These are phyloP conservation scores for Apotomis turbidana DNA, from an alignment of 2,888 invertebrate genomes.

Conservation along the genomic window DNA sequence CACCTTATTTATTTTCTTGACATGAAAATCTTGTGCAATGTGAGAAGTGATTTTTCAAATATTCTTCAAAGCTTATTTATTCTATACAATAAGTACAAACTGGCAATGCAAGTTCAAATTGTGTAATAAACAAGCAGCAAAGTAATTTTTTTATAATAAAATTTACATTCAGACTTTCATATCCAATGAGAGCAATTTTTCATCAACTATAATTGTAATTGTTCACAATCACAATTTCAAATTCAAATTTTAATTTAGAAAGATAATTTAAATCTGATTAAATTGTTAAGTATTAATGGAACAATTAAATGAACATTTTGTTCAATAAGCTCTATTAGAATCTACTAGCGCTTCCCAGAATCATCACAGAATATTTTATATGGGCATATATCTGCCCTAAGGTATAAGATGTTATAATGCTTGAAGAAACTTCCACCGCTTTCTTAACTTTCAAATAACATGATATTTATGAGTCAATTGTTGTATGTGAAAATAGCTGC, in stretches of 20 bases:
- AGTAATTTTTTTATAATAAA: too few relatives aligned
- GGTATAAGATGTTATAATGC: background rate
- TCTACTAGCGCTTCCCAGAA: conserved; percentile 19
- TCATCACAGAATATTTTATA: conserved; percentile 22
- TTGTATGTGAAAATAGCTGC: background rate
- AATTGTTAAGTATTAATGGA: background rate
- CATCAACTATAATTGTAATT: too few relatives aligned
- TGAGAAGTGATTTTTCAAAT: background rate
- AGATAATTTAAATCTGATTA: background rate
- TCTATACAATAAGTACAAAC: background rate
- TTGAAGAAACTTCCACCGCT: background rate
- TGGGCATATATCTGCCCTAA: background rate
- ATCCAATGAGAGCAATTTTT: conserved; percentile 4
- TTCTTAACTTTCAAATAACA: background rate
- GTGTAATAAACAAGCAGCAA: background rate
- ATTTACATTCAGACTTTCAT: background rate
- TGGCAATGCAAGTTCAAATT: background rate
- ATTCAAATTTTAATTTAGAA: background rate
- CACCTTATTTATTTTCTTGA: background rate
- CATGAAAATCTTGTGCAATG: background rate
- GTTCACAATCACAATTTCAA: background rate
- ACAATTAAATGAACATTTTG: conserved; percentile 25
- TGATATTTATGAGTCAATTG: background rate
- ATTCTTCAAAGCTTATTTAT: background rate
- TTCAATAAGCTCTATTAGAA: conserved; percentile 16